Percentiles rank a stretch among this genome's conserved stretches.
phyloP scores from a whole-genome alignment of 2,888 invertebrate species.

The Apodemia mormo region DNA sequence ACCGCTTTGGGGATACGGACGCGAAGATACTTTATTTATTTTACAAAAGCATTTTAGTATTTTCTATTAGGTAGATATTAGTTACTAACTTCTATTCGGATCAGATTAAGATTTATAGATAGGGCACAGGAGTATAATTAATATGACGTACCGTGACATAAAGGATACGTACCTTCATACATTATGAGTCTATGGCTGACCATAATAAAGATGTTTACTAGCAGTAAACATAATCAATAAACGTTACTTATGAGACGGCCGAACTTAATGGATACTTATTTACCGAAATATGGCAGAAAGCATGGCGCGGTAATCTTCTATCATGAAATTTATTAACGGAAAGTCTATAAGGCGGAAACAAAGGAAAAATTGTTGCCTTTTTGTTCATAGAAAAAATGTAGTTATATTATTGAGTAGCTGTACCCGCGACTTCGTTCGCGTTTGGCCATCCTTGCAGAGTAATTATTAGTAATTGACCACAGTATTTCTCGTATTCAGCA shows the following conservation, averaged over 20 bases:
- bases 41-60: too few species aligned
- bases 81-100: too few species aligned
- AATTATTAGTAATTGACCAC: too few species aligned
- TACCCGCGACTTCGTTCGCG: too few species aligned
- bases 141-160: constrained; percentile 32
- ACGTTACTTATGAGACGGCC: constrained; percentile 64
- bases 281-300: constrained; percentile 52
- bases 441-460: too few species aligned
- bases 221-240: constrained; percentile 76
- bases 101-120: too few species aligned
- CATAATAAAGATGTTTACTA: constrained; percentile 70
- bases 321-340: constrained; percentile 39
- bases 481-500: too few species aligned
- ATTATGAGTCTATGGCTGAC: constrained; percentile 45
- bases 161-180: constrained; percentile 50
- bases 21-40: too few species aligned
- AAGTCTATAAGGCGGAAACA: constrained; percentile 21
- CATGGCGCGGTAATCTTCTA: constrained; percentile 35
- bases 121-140: too few species aligned
- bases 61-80: too few species aligned
- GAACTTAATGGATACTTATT: constrained; percentile 61
- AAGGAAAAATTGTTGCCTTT: constrained; percentile 16
- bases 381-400: neutral
- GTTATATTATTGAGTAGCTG: neutral
- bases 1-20: too few species aligned